These are phyloP conservation scores for Hylomyscus alleni DNA, from an alignment of 2,797 vertebrate species.

Conservation along the genomic window DNA sequence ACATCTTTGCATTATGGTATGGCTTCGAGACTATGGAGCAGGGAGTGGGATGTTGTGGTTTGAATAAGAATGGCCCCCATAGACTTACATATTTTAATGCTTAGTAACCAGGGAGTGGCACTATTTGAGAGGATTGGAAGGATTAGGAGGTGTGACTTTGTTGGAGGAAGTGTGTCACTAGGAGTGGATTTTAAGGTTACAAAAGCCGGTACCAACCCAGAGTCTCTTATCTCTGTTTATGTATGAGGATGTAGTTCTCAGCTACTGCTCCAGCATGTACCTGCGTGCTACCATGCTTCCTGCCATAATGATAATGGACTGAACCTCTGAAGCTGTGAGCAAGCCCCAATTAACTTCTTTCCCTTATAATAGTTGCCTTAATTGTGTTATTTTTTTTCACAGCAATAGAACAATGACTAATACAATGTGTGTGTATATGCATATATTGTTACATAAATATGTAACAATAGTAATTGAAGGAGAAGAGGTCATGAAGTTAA, in stretches of 20 bases:
- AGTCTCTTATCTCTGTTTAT: background rate
- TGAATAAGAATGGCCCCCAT: background rate
- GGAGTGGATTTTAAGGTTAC: background rate
- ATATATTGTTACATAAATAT: background rate
- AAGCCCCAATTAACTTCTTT: background rate
- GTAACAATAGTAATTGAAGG: background rate
- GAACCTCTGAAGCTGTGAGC: background rate
- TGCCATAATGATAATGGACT: background rate
- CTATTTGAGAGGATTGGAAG: background rate
- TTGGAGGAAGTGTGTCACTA: background rate
- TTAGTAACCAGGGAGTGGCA: background rate
- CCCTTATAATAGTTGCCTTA: background rate
- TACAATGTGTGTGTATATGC: background rate
- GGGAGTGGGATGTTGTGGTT: background rate
- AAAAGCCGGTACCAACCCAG: background rate
- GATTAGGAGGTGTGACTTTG: background rate
- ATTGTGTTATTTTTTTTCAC: background rate
- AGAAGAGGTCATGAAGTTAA: background rate
- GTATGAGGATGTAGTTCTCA: background rate
- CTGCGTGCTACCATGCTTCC: background rate
- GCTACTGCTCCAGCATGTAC: background rate
- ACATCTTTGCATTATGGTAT: background rate
- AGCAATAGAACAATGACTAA: background rate
- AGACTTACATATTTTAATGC: too few relatives aligned
- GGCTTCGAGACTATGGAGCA: too few relatives aligned